phyloP scores from a whole-genome alignment of 1,140 invertebrate genomes.

The Formica selysi region DNA sequence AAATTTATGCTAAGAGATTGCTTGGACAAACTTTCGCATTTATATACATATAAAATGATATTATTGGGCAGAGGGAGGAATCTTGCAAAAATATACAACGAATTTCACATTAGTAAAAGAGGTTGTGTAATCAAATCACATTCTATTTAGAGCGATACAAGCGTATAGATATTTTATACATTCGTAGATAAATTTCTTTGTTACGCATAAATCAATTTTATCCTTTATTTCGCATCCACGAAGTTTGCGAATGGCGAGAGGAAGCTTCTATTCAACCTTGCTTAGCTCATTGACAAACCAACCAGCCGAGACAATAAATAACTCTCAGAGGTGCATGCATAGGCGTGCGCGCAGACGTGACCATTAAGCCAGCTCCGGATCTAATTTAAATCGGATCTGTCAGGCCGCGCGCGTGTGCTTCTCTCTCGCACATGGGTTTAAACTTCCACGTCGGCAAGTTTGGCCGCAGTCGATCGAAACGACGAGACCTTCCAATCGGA shows the following conservation, averaged over 20 bases:
- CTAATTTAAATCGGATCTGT: constrained; percentile 67
- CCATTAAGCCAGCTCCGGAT: constrained; percentile 62
- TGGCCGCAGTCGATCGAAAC: constrained; percentile 58
- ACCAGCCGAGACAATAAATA: constrained; percentile 55
- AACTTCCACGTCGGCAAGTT: constrained; percentile 64
- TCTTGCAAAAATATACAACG: neutral
- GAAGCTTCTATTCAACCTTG: constrained; percentile 28
- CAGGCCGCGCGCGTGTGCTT: constrained; percentile 30
- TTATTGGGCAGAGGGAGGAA: neutral
- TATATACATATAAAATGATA: neutral
- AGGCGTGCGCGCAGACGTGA: constrained; percentile 56
- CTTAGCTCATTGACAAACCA: constrained; percentile 56
- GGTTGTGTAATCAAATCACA: neutral
- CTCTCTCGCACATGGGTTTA: constrained; percentile 30
- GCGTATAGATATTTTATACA: constrained; percentile 6
- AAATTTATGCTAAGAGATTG: too few species aligned
- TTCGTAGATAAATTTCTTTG: constrained; percentile 18
- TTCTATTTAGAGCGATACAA: constrained; percentile 8
- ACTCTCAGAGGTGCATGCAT: constrained; percentile 43
- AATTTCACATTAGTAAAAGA: constrained; percentile 18
- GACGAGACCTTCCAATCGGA: constrained; percentile 57
- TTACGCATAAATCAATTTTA: constrained; percentile 44
- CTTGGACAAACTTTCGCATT: too few species aligned
- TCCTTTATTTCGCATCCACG: neutral
- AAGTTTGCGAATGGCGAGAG: constrained; percentile 18